Evolutionary conservation across 2,888 invertebrate genomes (phyloP).

Genomic region (Micropterix aruncella): DNA sequence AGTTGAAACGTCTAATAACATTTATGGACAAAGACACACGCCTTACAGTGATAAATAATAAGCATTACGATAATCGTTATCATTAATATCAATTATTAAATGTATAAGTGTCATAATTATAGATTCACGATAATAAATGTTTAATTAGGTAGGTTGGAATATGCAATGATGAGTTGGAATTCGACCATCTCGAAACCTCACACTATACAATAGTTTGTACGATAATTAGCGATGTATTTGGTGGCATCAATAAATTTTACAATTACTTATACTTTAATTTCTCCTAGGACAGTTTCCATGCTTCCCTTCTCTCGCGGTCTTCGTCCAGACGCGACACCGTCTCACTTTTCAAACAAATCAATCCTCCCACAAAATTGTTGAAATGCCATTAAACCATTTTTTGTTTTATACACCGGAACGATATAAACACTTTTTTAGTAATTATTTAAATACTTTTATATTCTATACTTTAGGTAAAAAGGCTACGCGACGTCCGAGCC

Average conservation of each 20-base stretch:
- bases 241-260: slow-evolving; percentile 1
- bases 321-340: too few relatives aligned
- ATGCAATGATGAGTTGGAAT: neutral
- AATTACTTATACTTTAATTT: slow-evolving; percentile 32
- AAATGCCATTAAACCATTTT: slow-evolving; percentile 11
- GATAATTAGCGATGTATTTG: slow-evolving; percentile 3
- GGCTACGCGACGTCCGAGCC: slow-evolving; percentile 22
- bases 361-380: too few relatives aligned
- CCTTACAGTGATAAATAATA: slow-evolving; percentile 33
- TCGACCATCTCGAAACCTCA: neutral
- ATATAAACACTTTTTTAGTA: slow-evolving; percentile 45
- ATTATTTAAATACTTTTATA: slow-evolving; percentile 27
- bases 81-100: slow-evolving; percentile 23
- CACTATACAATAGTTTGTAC: slow-evolving; percentile 1
- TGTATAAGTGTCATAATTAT: slow-evolving; percentile 37
- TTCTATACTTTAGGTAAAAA: slow-evolving; percentile 34
- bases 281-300: slow-evolving; percentile 38
- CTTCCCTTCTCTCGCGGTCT: slow-evolving; percentile 8
- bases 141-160: slow-evolving; percentile 27
- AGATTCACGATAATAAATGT: slow-evolving; percentile 37
- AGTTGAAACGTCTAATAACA: slow-evolving; percentile 35
- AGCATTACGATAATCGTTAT: slow-evolving; percentile 44
- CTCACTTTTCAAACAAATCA: too few relatives aligned
- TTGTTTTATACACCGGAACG: slow-evolving; percentile 41
- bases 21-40: slow-evolving; percentile 43